Evolutionary conservation across 2,113 vertebrate genomes (phyloP).

Genomic region (Gopherus flavomarginatus): DNA sequence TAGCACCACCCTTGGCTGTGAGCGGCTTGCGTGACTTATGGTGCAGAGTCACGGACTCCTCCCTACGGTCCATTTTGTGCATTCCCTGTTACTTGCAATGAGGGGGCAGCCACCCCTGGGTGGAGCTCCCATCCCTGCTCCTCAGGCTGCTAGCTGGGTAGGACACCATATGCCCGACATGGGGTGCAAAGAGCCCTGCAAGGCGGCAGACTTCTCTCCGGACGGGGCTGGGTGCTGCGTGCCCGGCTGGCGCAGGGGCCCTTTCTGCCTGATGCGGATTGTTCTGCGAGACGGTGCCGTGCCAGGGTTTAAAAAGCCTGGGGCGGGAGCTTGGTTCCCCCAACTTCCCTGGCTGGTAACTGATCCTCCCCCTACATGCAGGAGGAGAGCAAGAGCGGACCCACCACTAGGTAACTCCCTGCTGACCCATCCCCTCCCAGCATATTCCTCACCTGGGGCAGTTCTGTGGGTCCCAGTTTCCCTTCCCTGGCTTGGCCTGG

Average conservation of each 20-base stretch:
- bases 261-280: not conserved
- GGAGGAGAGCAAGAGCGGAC: too few species aligned
- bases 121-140: too few species aligned
- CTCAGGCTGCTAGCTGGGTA: too few species aligned
- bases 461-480: not conserved
- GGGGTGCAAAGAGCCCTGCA: too few species aligned
- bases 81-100: too few species aligned
- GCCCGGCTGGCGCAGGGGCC: not conserved
- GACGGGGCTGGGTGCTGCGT: too few species aligned
- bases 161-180: too few species aligned
- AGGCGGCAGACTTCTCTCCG: too few species aligned
- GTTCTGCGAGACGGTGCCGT: not conserved
- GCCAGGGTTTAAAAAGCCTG: not conserved
- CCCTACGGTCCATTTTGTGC: not conserved
- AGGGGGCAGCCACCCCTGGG: too few species aligned
- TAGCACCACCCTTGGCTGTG: not conserved
- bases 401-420: fast-evolving
- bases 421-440: not conserved
- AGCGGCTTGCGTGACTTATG: not conserved
- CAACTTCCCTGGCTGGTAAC: too few species aligned
- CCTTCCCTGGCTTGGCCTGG: not conserved
- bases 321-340: not conserved
- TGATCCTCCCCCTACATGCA: too few species aligned
- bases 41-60: not conserved
- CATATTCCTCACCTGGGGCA: too few species aligned